Evolutionary conservation across 2,888 invertebrate genomes (phyloP).

Genomic region (Sphaerophoria taeniata): DNA sequence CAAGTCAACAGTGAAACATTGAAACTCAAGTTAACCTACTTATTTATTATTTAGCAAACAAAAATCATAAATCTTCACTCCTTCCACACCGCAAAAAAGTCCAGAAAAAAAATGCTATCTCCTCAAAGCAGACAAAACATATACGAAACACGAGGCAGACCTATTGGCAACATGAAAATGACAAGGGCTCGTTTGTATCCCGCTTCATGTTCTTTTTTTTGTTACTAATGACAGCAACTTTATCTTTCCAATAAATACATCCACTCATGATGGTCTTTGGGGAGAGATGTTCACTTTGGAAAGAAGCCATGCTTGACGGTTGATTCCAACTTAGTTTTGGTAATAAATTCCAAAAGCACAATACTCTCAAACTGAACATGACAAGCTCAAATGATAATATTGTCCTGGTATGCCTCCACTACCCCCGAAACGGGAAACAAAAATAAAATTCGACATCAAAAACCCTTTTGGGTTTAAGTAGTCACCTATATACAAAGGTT

Average conservation of each 20-base stretch:
- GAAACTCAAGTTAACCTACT: not conserved
- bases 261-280: slow-evolving; percentile 27
- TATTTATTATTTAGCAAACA: not conserved
- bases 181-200: slow-evolving; percentile 19
- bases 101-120: not conserved
- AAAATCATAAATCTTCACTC: slow-evolving; percentile 16
- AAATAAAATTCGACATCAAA: not conserved
- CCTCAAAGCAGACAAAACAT: not conserved
- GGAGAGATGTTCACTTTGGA: not conserved
- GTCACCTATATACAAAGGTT: not conserved
- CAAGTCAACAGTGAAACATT: not conserved
- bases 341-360: slow-evolving; percentile 21
- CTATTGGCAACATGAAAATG: slow-evolving; percentile 39
- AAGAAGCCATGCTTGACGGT: not conserved
- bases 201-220: not conserved
- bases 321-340: slow-evolving; percentile 14
- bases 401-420: not conserved
- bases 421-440: not conserved
- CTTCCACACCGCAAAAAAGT: not conserved
- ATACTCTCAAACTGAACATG: slow-evolving; percentile 22
- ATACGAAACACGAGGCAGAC: slow-evolving; percentile 5
- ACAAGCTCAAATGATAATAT: slow-evolving; percentile 22
- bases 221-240: slow-evolving; percentile 25
- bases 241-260: slow-evolving; percentile 39
- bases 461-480: not conserved